Evolutionary conservation across 2,113 vertebrate genomes (phyloP).

Genomic region (Chaetura pelagica): DNA sequence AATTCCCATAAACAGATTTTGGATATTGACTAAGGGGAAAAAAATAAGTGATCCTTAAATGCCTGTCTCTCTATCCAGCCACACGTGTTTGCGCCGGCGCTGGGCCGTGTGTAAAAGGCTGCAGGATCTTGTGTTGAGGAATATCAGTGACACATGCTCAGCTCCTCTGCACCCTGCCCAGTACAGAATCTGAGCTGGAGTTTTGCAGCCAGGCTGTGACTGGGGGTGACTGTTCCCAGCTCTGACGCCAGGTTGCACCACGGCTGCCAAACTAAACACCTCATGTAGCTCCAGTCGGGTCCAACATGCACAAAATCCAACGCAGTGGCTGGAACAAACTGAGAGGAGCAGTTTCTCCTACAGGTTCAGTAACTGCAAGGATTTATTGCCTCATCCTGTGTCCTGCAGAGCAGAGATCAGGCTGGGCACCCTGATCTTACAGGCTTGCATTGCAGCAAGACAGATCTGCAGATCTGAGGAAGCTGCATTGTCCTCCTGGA

Average conservation of each 20-base stretch:
- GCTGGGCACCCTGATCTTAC: background rate
- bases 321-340: background rate
- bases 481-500: background rate
- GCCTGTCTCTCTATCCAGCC: background rate
- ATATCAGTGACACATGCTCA: rapidly evolving
- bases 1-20: background rate
- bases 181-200: background rate
- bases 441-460: background rate
- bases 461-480: background rate
- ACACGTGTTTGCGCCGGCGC: rapidly evolving
- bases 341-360: background rate
- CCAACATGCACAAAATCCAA: background rate
- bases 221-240: background rate
- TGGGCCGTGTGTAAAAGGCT: rapidly evolving
- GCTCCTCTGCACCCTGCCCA: background rate
- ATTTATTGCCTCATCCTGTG: background rate
- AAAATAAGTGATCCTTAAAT: background rate
- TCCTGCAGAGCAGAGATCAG: background rate
- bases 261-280: background rate
- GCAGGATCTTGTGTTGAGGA: background rate
- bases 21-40: background rate
- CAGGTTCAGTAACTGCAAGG: background rate
- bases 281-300: rapidly evolving
- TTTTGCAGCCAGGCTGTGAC: background rate
- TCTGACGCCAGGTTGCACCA: background rate